Evolutionary conservation across 2,797 vertebrate species (phyloP).

Genomic region (Bucorvus abyssinicus): DNA sequence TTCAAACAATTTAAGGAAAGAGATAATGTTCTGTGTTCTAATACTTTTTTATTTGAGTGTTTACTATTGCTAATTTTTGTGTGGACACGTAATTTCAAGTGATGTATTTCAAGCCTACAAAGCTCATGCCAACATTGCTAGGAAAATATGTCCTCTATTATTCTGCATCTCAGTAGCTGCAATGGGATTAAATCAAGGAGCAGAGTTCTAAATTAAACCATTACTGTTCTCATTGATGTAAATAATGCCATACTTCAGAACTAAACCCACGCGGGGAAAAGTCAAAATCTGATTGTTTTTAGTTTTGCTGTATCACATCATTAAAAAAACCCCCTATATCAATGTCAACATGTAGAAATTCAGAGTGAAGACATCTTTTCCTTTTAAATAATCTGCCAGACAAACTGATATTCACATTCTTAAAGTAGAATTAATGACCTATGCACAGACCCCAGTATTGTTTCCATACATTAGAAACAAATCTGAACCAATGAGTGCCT

Average conservation of each 20-base stretch:
- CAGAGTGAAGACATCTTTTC: not conserved
- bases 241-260: not conserved
- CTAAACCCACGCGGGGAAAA: not conserved
- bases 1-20: not conserved
- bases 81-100: not conserved
- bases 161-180: not conserved
- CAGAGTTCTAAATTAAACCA: not conserved
- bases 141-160: not conserved
- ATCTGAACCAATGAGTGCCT: not conserved
- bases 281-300: not conserved
- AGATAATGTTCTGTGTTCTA: not conserved
- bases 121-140: not conserved
- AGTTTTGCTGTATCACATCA: not conserved
- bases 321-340: not conserved
- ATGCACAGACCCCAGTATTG: not conserved
- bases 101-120: not conserved
- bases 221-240: not conserved
- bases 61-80: not conserved
- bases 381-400: not conserved
- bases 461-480: constrained; percentile 18
- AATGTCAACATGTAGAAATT: not conserved
- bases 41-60: not conserved
- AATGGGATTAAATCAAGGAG: not conserved
- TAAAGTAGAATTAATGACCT: constrained; percentile 12
- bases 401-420: not conserved